Evolutionary conservation across 2,113 vertebrate species (phyloP), one percentile per base, ranked within the genome.

Genomic region (Callithrix jacchus): DNA sequence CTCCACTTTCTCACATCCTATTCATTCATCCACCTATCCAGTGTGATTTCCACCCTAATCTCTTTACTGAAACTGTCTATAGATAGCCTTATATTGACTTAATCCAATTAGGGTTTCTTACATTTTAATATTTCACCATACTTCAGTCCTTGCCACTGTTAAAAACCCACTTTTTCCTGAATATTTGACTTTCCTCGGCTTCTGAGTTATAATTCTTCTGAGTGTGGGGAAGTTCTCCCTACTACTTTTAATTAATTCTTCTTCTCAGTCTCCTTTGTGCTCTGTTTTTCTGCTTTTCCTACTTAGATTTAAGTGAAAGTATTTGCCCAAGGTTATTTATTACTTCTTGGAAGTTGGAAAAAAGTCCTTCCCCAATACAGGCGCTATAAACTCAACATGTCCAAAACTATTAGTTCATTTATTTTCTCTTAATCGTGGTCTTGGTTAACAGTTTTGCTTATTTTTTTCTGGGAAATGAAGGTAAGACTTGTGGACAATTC

Each of bases 381-480:
- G 47, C n/a, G 58, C 35, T 42, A 56, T 74, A 42, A 80, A 66
- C 2, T 80, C 35, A 52, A 52, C 7, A 58, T 56, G 35, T 21
- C 25, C 10, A 37, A 84, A 84, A 52, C 7, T 68, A 45, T 35
- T 20, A 18, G 17, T 8, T 47, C 1, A 32, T 80, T 93, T 82
- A 21, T 74, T 40, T 47, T 40, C 56, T 71, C 91, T 89, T 49
- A 76, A 66, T 49, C 30, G 70, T 71, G 8, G 17, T 64, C 10
- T 40, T 93, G 37, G 16, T 54, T 70, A 87, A 92, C 40, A 58
- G 54, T n/a, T 82, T 64, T 94, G 16, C 49, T 25, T 47, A 47
- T 86, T 52, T 87, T 32, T 74, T 95, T 90, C 58, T 61, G 30
- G 8, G 27, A 88, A 96, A 89, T 5, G n/a, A 93, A 89, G 32